Conservation (phyloP, 2,113 vertebrate species). For the Peromyscus leucopus region DNA sequence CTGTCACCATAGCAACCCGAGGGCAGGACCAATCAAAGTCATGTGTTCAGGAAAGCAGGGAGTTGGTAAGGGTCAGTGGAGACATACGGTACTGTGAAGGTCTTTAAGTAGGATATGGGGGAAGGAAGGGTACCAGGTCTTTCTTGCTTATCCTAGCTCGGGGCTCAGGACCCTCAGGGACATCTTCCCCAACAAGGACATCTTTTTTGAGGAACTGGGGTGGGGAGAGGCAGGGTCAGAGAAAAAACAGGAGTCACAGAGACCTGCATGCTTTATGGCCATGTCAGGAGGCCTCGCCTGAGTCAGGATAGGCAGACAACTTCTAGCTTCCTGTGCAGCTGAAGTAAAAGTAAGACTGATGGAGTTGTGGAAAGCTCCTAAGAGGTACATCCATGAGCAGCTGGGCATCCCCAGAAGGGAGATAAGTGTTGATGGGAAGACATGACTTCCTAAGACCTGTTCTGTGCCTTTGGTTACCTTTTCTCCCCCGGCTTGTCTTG, state of each 20-base stretch:
- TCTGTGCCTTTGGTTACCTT: neutral
- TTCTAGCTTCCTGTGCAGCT: neutral
- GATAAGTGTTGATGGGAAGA: neutral
- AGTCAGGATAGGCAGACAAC: neutral
- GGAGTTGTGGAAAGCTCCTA: rapidly evolving
- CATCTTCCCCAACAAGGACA: neutral
- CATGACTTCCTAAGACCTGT: neutral
- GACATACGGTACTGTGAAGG: neutral
- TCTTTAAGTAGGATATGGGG: neutral
- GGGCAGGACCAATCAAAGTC: slow-evolving; percentile 33
- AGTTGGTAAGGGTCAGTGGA: neutral
- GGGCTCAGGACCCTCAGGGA: neutral
- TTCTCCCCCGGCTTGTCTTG: neutral
- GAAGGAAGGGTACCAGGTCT: neutral
- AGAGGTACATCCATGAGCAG: neutral
- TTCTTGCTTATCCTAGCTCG: neutral
- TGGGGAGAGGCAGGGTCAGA: neutral
- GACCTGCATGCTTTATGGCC: neutral
- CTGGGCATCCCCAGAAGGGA: neutral
- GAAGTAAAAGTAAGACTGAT: neutral
- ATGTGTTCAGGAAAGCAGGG: neutral
- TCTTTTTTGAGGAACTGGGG: neutral
- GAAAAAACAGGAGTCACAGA: neutral
- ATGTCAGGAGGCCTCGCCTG: neutral
- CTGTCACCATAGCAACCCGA: slow-evolving; percentile 67